These are phyloP conservation scores for Leuctra nigra DNA, from an alignment of 2,888 invertebrate genomes.

Conservation along the genomic window DNA sequence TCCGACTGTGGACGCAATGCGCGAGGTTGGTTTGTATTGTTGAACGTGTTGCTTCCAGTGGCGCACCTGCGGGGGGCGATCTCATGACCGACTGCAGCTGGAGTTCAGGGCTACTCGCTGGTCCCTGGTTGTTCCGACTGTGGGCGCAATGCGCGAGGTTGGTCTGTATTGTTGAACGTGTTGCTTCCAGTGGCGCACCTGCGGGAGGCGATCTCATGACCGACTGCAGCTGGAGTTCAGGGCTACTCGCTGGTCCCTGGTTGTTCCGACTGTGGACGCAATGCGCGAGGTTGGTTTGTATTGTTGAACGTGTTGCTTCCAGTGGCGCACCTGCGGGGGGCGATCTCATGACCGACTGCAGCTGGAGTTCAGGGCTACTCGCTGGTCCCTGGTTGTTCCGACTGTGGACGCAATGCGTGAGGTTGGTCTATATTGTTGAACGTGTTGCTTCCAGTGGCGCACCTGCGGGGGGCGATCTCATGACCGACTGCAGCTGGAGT, in stretches of 20 bases:
- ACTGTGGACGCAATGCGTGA: too few species aligned
- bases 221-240: slow-evolving; percentile 53
- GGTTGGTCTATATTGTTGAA: slow-evolving; percentile 53
- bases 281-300: not conserved
- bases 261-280: not conserved
- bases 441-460: slow-evolving; percentile 48
- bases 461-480: slow-evolving; percentile 52
- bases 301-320: slow-evolving; percentile 30
- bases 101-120: too few species aligned
- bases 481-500: slow-evolving; percentile 43
- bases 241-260: slow-evolving; percentile 43
- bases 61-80: too few species aligned
- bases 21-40: too few species aligned
- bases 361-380: too few species aligned
- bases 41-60: too few species aligned
- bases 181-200: slow-evolving; percentile 55
- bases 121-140: too few species aligned
- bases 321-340: slow-evolving; percentile 55
- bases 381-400: too few species aligned
- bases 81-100: too few species aligned
- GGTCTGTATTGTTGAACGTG: too few species aligned
- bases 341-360: slow-evolving; percentile 50
- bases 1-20: too few species aligned
- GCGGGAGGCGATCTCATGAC: slow-evolving; percentile 54
- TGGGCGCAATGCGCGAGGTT: too few species aligned